A percentile compares a stretch with the other conserved stretches of the same genome.
These are phyloP conservation scores for Archaeoteleia sp. DNA, from an alignment of 2,888 invertebrate species.

Conservation along the genomic window DNA sequence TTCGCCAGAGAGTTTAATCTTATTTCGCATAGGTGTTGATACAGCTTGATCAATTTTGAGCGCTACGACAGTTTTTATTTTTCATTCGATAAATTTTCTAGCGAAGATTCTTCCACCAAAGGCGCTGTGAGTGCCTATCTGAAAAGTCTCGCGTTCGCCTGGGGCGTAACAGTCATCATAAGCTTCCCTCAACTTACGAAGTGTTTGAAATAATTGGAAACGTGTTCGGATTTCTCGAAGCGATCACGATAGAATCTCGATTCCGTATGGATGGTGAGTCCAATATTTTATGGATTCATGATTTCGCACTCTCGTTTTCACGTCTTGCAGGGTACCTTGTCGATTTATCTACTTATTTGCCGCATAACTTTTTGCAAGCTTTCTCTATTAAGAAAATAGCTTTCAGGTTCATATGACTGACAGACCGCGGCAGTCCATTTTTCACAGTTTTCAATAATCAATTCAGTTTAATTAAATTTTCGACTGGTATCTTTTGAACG, in stretches of 20 bases:
- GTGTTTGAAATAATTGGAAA: constrained; percentile 46
- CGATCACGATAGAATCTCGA: constrained; percentile 22
- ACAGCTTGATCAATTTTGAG: constrained; percentile 12
- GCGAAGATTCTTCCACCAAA: neutral
- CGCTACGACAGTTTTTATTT: constrained; percentile 7
- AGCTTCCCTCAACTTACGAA: constrained; percentile 24
- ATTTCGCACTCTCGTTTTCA: constrained; percentile 15
- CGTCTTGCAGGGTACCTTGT: constrained; percentile 5
- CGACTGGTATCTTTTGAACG: no score
- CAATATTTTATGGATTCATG: constrained; percentile 22
- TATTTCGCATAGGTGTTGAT: constrained; percentile 9
- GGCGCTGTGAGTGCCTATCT: constrained; percentile 8
- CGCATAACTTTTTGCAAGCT: neutral
- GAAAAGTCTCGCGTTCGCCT: constrained; percentile 16
- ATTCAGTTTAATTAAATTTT: no score
- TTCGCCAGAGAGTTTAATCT: no score
- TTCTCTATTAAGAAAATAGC: neutral
- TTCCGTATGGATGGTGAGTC: constrained; percentile 17
- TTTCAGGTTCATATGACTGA: no score
- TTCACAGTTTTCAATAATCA: no score
- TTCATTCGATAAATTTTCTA: constrained; percentile 6
- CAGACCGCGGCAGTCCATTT: no score
- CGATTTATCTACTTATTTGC: constrained; percentile 15
- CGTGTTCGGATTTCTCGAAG: constrained; percentile 40
- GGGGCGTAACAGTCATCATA: constrained; percentile 25